phyloP scores from a whole-genome alignment of 2,113 vertebrate genomes.

The Pituophis catenifer region DNA sequence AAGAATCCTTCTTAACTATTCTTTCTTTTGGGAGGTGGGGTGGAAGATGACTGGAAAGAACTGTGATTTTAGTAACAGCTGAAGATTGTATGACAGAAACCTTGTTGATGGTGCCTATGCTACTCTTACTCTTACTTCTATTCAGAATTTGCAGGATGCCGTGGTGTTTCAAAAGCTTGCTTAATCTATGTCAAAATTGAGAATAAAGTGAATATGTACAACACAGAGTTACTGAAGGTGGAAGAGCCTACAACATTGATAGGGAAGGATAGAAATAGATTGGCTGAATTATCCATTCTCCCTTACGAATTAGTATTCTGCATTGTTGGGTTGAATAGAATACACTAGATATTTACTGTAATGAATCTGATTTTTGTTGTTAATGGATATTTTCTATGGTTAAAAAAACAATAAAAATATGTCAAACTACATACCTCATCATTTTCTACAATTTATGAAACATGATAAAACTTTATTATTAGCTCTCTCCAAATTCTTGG shows the following conservation, averaged over 20 bases:
- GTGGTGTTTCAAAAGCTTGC: neutral
- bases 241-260: neutral
- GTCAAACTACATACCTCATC: neutral
- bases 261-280: neutral
- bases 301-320: neutral
- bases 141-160: neutral
- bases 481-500: neutral
- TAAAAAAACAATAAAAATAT: neutral
- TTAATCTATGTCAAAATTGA: neutral
- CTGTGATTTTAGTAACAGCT: neutral
- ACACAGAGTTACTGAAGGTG: neutral
- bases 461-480: neutral
- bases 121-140: neutral
- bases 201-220: neutral
- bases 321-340: neutral
- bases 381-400: neutral
- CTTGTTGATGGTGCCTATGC: neutral
- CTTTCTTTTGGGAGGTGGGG: neutral
- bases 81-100: neutral
- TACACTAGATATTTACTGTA: too few species aligned
- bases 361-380: neutral
- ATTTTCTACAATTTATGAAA: neutral
- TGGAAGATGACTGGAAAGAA: neutral
- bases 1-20: neutral
- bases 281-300: neutral